Evolutionary conservation across 1,140 invertebrate species (phyloP), one percentile per base, ranked within the genome.

Genomic region (Zophobas atratus): DNA sequence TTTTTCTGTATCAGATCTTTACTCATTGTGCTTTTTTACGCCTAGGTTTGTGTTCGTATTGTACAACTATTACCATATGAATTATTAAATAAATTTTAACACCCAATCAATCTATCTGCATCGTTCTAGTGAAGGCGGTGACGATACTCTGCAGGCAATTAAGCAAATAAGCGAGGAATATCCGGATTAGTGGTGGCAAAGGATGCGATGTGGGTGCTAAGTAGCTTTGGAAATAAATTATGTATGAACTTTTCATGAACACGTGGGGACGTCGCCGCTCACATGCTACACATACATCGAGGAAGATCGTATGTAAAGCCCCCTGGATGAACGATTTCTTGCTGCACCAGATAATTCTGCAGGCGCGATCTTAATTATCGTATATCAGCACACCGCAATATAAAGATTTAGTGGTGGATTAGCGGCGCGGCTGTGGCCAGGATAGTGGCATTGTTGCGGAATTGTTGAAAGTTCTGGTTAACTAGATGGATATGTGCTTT

Each of bases 201-300:
- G 71, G 73, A 70, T 48, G 56, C 55, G 57, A 67, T 57, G 49
- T 39, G 72, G 48, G 57, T 70, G 77, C 49, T 78, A 78, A 75
- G 77, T 49, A 78, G 77, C 77, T 75, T 78, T 78, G 74, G 43
- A 76, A 76, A 80, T 81, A 81, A 81, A 81, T 81, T 81, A 81
- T 80, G 79, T 76, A 80, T 81, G 77, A 81, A 80, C 55, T 70
- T 56, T 77, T 70, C 57, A 51, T 53, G 60, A 67, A 39, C 39
- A 73, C 71, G 49, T 56, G 34, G 48, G 49, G 38, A 55, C 34
- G 48, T 43, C 39, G 49, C 38, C 49, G 39, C 46, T 48, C 67
- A 46, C 41, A 49, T 46, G 20, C 53, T 43, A 53, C 49, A 73
- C 35, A 36, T 56, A 39, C 71, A 20, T 20, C 20, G 20, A 20